phyloP scores from a whole-genome alignment of 2,113 vertebrate species.

The Hylia prasina region DNA sequence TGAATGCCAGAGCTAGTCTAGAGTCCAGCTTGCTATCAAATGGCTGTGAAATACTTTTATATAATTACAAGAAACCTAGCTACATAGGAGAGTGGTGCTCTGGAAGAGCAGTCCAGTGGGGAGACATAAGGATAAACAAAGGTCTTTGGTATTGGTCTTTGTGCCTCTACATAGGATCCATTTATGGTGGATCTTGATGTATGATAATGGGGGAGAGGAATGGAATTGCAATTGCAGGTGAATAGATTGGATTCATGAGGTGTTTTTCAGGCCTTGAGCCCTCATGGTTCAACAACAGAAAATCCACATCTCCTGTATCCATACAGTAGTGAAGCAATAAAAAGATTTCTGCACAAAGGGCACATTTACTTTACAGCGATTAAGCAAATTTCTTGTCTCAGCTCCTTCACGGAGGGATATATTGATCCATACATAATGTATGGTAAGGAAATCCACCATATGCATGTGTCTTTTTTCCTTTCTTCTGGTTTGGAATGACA shows the following conservation, averaged over 20 bases:
- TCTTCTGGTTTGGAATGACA: neutral
- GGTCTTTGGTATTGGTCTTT: neutral
- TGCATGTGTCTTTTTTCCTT: neutral
- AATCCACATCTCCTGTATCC: neutral
- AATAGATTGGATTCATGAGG: neutral
- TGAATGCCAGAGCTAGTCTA: neutral
- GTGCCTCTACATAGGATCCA: neutral
- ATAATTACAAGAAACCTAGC: neutral
- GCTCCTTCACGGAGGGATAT: neutral
- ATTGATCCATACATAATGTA: neutral
- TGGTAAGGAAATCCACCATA: neutral
- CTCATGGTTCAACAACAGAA: neutral
- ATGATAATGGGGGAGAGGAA: neutral
- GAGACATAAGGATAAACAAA: neutral
- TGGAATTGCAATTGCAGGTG: neutral
- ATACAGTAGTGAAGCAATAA: neutral
- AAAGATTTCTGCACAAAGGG: neutral
- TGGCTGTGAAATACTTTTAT: neutral
- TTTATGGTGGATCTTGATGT: neutral
- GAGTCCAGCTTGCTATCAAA: neutral
- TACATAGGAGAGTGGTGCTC: neutral
- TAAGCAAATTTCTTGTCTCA: neutral
- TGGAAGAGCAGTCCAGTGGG: neutral
- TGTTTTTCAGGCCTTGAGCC: neutral
- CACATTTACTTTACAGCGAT: neutral